Percentiles rank a stretch among this genome's conserved stretches.
Evolutionary conservation across 37 sponge, comb jelly and placozoan species (phyloP).

Genomic region (Cliona cf. orientalis): DNA sequence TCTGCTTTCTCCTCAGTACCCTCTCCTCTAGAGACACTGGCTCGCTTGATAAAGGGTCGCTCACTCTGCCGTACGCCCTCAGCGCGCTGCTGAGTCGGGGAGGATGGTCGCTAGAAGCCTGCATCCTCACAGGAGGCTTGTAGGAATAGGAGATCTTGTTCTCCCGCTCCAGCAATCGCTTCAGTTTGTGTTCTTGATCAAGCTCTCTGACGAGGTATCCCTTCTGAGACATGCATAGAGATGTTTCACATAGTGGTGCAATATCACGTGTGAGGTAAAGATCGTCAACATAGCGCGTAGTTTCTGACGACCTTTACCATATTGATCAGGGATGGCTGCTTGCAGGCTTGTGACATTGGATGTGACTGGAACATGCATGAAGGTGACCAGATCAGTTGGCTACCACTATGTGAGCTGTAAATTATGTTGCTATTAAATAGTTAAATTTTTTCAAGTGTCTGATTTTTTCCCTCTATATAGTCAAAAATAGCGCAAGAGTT

Average conservation of each 20-base stretch:
- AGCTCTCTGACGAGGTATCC: too few relatives aligned
- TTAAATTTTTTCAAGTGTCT: background rate
- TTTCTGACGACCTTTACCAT: too few relatives aligned
- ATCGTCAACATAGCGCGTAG: too few relatives aligned
- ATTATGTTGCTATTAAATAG: background rate
- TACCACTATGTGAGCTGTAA: constrained; percentile 43
- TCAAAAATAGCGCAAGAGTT: constrained; percentile 15
- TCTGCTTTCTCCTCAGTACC: constrained; percentile 12
- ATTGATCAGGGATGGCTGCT: background rate
- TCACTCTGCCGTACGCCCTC: constrained; percentile 62
- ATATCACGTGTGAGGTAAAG: too few relatives aligned
- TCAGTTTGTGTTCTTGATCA: background rate
- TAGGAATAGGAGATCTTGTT: too few relatives aligned
- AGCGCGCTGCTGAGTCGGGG: constrained; percentile 56
- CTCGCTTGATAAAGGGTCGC: background rate
- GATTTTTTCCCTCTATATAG: background rate
- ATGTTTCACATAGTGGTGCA: too few relatives aligned
- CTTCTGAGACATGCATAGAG: too few relatives aligned
- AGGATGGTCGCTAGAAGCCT: constrained; percentile 13
- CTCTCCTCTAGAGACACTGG: constrained; percentile 7
- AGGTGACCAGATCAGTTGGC: constrained; percentile 22
- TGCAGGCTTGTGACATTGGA: constrained; percentile 48
- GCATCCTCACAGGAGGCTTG: constrained; percentile 12
- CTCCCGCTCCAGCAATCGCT: background rate
- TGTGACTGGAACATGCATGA: constrained; percentile 55